Evolutionary conservation across 2,113 vertebrate genomes (phyloP).

Genomic region (Nyctibius bracteatus): DNA sequence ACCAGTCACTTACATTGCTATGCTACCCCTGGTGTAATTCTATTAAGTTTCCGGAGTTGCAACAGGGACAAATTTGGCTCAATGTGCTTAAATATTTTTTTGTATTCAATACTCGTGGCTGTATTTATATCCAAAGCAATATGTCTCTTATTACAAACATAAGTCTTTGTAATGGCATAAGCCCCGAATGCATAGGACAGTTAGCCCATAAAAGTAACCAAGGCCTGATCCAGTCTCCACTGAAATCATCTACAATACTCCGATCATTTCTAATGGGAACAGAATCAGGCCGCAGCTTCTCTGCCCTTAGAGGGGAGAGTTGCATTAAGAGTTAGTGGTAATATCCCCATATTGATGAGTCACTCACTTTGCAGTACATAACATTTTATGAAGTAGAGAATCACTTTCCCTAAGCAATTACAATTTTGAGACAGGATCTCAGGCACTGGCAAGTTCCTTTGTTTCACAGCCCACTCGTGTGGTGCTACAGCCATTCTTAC

Average conservation of each 20-base stretch:
- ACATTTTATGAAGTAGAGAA: constrained; percentile 75
- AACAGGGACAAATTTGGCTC: constrained; percentile 26
- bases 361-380: constrained; percentile 67
- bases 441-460: constrained; percentile 12
- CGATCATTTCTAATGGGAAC: constrained; percentile 24
- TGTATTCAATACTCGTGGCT: neutral
- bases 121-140: constrained; percentile 57
- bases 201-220: constrained; percentile 62
- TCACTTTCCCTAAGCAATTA: constrained; percentile 77
- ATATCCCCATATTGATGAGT: constrained; percentile 71
- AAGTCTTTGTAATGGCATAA: constrained; percentile 55
- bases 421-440: constrained; percentile 69
- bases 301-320: constrained; percentile 25
- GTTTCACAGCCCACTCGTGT: constrained; percentile 49
- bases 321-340: constrained; percentile 43
- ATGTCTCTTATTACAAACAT: constrained; percentile 63
- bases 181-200: constrained; percentile 45
- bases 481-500: neutral
- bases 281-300: constrained; percentile 43
- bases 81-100: constrained; percentile 38
- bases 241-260: constrained; percentile 44
- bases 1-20: neutral
- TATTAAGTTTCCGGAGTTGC: neutral
- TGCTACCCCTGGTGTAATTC: neutral
- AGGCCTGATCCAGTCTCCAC: constrained; percentile 25